These are phyloP conservation scores for Rhogogaster chlorosoma DNA, from an alignment of 2,888 invertebrate genomes.

Conservation along the genomic window DNA sequence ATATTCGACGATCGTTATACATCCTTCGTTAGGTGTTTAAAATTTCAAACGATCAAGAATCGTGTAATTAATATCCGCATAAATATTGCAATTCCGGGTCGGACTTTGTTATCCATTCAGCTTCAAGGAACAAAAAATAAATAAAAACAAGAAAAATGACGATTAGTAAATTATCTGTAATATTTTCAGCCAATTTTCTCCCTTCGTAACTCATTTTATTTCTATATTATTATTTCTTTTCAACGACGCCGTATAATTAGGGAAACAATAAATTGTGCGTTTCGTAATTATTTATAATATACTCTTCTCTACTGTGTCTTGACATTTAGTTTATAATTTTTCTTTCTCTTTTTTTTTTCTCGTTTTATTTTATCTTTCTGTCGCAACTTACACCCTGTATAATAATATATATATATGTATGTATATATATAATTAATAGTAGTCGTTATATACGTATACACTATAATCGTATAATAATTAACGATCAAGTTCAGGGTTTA, in stretches of 20 bases:
- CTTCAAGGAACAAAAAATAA: background rate
- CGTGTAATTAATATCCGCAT: background rate
- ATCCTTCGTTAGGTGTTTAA: background rate
- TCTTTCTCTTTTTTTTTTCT: background rate
- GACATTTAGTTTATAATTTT: background rate
- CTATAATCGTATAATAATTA: background rate
- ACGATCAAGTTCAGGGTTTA: background rate
- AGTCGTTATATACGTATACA: background rate
- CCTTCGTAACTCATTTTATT: background rate
- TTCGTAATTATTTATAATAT: background rate
- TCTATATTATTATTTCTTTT: background rate
- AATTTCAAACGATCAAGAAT: background rate
- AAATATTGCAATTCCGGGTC: background rate
- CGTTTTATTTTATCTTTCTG: background rate
- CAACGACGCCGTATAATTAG: background rate
- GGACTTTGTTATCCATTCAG: background rate
- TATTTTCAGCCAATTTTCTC: background rate
- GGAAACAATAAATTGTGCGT: background rate
- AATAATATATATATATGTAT: background rate
- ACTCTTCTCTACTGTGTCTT: background rate
- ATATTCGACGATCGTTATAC: background rate
- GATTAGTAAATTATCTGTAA: background rate
- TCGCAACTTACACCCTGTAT: conserved; percentile 15
- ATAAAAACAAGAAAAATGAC: background rate
- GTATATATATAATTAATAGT: background rate